Evolutionary conservation across 2,888 invertebrate genomes (phyloP).

Genomic region (Neoitamus cyanurus): DNA sequence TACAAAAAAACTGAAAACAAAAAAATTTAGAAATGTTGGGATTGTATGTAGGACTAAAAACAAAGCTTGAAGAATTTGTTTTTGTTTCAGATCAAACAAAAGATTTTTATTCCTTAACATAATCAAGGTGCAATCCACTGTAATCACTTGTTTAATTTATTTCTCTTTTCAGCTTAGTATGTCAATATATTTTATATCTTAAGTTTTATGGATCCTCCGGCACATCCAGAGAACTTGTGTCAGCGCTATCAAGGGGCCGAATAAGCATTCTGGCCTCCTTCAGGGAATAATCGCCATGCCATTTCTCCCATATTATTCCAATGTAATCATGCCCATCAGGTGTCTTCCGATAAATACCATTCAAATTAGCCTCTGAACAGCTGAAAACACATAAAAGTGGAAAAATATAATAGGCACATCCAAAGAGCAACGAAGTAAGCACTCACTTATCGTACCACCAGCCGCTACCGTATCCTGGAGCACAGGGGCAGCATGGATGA

Average conservation of each 20-base stretch:
- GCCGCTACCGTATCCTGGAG: constrained; percentile 69
- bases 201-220: constrained; percentile 52
- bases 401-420: constrained; percentile 20
- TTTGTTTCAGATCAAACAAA: no score
- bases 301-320: constrained; percentile 71
- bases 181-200: not conserved
- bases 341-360: constrained; percentile 67
- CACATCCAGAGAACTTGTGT: not conserved
- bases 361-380: constrained; percentile 71
- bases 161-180: not conserved
- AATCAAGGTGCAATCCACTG: no score
- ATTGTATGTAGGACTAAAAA: no score
- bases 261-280: constrained; percentile 68
- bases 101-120: no score
- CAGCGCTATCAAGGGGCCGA: constrained; percentile 55
- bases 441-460: constrained; percentile 73
- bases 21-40: no score
- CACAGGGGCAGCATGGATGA: constrained; percentile 69
- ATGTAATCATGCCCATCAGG: constrained; percentile 67
- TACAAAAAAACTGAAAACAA: no score
- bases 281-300: constrained; percentile 70
- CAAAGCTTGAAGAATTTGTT: no score
- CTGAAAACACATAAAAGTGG: constrained; percentile 57
- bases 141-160: not conserved
- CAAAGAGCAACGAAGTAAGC: no score